Evolutionary conservation across 2,113 vertebrate species (phyloP), one percentile per base, ranked within the genome.

Genomic region (Polypterus bichir): DNA sequence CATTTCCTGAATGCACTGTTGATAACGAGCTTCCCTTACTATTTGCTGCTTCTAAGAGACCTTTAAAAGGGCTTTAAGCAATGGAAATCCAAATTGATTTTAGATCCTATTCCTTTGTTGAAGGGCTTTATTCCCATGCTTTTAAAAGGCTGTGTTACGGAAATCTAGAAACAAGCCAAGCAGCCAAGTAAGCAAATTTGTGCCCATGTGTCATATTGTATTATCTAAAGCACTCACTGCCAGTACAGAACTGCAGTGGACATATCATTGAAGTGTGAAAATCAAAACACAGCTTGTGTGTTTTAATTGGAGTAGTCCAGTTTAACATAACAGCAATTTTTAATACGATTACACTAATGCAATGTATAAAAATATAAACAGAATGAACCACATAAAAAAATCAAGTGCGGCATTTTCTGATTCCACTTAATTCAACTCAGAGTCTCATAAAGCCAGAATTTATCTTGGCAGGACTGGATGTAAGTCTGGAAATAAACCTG

Each of bases 1-100:
- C 7, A 49, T 5, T 46, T 61, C 59, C 45, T 4, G 46, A 69
- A 70, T 69, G 62, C 54, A 44, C 68, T 63, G 72, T 57, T 70
- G 59, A 47, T 62, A 62, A 48, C 64, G 27, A 59, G 47, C 52
- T 49, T 48, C 48, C 52, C 49, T 44, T 11, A 59, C 58, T 44
- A 4, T 46, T n/a, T 4, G 27, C 6, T 7, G 46, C 9, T 9
- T 7, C 63, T 59, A n/a, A 3, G 54, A 49, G 52, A 62, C 53
- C 51, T 54, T 51, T 62, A n/a, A 62, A 62, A 47, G 53, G 49
- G 53, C 44, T 53, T 54, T 53, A 46, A 10, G 27, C 27, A 53
- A 46, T 46, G 51, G 44, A 3, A 58, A 10, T 47, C 8, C 4
- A 44, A 44, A 68, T 47, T 66, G 44, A 65, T 67, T 59, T 64